Conservation (phyloP, 2,113 vertebrate genomes). For the Dromaius novaehollandiae region DNA sequence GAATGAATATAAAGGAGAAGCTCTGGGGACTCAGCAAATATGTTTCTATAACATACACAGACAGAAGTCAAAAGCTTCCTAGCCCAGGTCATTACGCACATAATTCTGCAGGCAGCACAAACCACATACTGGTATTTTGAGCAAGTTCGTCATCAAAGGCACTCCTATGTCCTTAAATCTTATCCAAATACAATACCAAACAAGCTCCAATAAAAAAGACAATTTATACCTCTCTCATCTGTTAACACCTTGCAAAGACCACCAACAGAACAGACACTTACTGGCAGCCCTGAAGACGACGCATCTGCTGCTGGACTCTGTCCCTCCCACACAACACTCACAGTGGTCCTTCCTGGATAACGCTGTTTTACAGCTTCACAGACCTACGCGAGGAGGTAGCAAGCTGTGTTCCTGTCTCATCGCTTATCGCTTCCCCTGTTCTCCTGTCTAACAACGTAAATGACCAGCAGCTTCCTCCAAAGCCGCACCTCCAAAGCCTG, state of each 20-base stretch:
- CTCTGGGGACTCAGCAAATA: not conserved
- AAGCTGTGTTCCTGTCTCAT: rapidly evolving
- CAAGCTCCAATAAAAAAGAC: not conserved
- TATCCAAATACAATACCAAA: not conserved
- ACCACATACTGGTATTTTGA: not conserved
- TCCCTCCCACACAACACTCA: not conserved
- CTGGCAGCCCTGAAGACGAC: not conserved
- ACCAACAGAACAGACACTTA: not conserved
- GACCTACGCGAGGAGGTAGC: not conserved
- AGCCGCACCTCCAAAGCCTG: not conserved
- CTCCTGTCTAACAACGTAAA: not conserved
- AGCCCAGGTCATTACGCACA: rapidly evolving
- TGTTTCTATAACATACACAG: not conserved
- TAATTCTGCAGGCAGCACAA: not conserved
- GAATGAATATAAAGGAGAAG: not conserved
- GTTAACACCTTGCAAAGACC: not conserved
- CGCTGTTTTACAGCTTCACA: not conserved
- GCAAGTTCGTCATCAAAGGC: not conserved
- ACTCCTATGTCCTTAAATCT: not conserved
- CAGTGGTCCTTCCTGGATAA: not conserved
- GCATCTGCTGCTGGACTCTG: not conserved
- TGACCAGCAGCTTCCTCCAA: not conserved
- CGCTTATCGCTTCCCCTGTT: not conserved
- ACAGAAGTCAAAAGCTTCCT: not conserved
- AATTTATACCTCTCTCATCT: not conserved